Conservation (phyloP, 2,113 vertebrate genomes). For the Platichthys stellatus region DNA sequence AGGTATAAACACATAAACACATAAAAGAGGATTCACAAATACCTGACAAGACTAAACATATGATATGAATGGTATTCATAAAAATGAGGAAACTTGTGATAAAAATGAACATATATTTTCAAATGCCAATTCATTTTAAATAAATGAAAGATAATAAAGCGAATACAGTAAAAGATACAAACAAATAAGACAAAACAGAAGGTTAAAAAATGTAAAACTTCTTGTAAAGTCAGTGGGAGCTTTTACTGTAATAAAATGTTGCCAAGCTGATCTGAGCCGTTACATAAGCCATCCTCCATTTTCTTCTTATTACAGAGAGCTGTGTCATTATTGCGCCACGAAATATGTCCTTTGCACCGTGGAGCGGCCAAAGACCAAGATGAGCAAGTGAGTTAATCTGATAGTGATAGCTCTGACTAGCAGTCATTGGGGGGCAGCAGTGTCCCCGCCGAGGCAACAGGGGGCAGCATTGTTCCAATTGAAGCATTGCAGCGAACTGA, state of each 20-base stretch:
- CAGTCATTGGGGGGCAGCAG: constrained; percentile 41
- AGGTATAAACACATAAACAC: no score
- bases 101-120: no score
- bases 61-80: no score
- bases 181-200: no score
- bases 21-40: no score
- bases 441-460: background rate
- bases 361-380: background rate
- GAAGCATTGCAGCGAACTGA: background rate
- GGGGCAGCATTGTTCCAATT: background rate
- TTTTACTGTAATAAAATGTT: background rate
- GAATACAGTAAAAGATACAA: no score
- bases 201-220: background rate
- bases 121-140: no score
- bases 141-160: no score
- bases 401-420: background rate
- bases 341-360: background rate
- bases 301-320: background rate
- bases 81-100: no score
- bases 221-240: background rate
- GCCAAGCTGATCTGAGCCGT: background rate
- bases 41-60: no score
- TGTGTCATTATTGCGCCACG: background rate
- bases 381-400: background rate
- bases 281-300: background rate